Conservation (phyloP, 2,888 invertebrate genomes). For the Allophyes oxyacanthae region DNA sequence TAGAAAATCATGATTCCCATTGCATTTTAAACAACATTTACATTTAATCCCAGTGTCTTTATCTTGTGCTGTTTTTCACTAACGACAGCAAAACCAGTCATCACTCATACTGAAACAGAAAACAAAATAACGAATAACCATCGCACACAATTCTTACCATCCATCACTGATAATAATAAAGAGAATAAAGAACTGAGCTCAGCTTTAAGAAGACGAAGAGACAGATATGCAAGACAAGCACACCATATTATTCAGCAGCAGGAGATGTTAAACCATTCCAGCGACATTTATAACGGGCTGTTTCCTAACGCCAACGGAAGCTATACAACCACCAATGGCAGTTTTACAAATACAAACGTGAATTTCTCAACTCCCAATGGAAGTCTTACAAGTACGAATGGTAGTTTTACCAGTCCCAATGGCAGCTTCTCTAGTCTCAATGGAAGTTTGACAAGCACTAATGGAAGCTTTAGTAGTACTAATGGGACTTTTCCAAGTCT, state of each 20-base stretch:
- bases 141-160: conserved; percentile 68
- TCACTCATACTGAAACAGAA: conserved; percentile 70
- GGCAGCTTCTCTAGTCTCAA: conserved; percentile 41
- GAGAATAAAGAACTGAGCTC: conserved; percentile 93
- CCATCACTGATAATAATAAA: conserved; percentile 73
- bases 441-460: conserved; percentile 34
- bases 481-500: conserved; percentile 54
- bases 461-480: conserved; percentile 34
- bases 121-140: conserved; percentile 64
- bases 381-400: conserved; percentile 40
- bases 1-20: neutral
- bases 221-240: conserved; percentile 95
- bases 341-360: conserved; percentile 35
- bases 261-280: conserved; percentile 86
- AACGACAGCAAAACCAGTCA: conserved; percentile 76
- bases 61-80: conserved; percentile 73
- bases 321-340: conserved; percentile 35
- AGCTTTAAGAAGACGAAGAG: conserved; percentile 93
- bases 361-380: conserved; percentile 48
- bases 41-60: conserved; percentile 54
- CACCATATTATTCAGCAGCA: conserved; percentile 95
- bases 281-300: conserved; percentile 68
- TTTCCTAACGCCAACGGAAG: conserved; percentile 56
- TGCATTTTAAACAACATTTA: conserved; percentile 36
- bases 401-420: conserved; percentile 40